Evolutionary conservation across 2,113 vertebrate species (phyloP), one percentile per base, ranked within the genome.

Genomic region (Caloenas nicobarica): DNA sequence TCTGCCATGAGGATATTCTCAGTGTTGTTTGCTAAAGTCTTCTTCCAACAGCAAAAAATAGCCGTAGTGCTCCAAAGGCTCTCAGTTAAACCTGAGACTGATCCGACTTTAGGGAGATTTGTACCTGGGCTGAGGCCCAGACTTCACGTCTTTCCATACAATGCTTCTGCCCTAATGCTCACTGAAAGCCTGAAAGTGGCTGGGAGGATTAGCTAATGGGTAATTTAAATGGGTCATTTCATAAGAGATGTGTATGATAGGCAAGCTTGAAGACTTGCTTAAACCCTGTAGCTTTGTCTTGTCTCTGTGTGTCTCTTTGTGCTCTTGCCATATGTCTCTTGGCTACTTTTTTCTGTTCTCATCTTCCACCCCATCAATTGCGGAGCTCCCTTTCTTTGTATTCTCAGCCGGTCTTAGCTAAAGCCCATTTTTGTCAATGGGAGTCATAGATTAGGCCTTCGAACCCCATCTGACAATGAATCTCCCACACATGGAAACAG

Each of bases 191-290:
- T 76, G 81, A 58, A 91, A 89, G 89, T 95, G 88, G 78, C 81
- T 77, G 74, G 54, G 71, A 69, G 89, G 96, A 96, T 95, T 91
- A 95, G 89, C 70, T 92, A 91, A 95, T 94, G 89, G 87, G 94
- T 66, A 96, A 95, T 96, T 94, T 94, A 80, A 94, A 92, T 94
- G 71, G 91, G 84, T 89, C 89, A 91, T 94, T 96, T 95, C 82
- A 33, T 72, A 85, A 77, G 78, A 94, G 78, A 69, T 80, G 71
- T 62, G 50, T 89, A 91, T 87, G 85, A 94, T 94, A 89, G 93
- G 94, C 78, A 73, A 95, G 58, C 81, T 17, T 61, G 84, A 92
- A 91, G 50, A 74, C 84, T 82, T 51, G 29, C 66, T 89, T 92
- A 92, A 93, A 94, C 62, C 81, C 85, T 26, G 25, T 62, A 87